Evolutionary conservation across 2,888 invertebrate species (phyloP), one percentile per base, ranked within the genome.

Genomic region (Lasioglossum oenotherae): DNA sequence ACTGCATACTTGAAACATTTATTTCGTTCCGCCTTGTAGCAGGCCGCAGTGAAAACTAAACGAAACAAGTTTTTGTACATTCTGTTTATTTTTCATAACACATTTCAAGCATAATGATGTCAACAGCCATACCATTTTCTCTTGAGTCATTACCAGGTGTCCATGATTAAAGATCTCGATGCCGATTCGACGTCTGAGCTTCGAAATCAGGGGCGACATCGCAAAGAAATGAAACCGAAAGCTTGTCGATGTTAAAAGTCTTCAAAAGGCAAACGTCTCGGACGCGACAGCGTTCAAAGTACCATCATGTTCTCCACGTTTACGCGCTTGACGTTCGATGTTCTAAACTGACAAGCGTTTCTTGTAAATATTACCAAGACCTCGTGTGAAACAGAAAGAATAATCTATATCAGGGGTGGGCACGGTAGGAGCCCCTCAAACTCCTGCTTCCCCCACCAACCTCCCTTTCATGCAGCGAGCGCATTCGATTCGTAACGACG

Each of bases 71-170:
- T 88, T 90, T 74, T 89, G 82, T 85, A 89, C 85, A 88, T 88
- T 83, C 84, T 83, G 82, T 91, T 91, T 91, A 91, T 91, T 91
- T 87, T 88, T 85, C 80, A 81, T 87, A 89, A 92, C 89, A 90
- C 86, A 88, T 89, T 88, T 91, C 89, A 92, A 92, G 92, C 88
- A 89, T 91, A 89, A 91, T 87, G 89, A 86, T 91, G 87, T 89
- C 84, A 91, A 92, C 89, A 92, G 86, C 86, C 86, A 86, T 87
- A 73, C 83, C 90, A 80, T 86, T 83, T 86, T 84, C 60, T 84
- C 53, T 71, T 82, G 73, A 73, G 57, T 88, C 75, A 60, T 74
- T 80, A 82, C 82, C 84, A 85, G 82, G 73, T 83, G 85, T 73
- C 81, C 87, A 82, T 88, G 90, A 89, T 90, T 84, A 91, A 89